Percentiles rank a stretch among this genome's conserved stretches.
Evolutionary conservation across 2,888 invertebrate genomes (phyloP).

Genomic region (Macrophya annulata): DNA sequence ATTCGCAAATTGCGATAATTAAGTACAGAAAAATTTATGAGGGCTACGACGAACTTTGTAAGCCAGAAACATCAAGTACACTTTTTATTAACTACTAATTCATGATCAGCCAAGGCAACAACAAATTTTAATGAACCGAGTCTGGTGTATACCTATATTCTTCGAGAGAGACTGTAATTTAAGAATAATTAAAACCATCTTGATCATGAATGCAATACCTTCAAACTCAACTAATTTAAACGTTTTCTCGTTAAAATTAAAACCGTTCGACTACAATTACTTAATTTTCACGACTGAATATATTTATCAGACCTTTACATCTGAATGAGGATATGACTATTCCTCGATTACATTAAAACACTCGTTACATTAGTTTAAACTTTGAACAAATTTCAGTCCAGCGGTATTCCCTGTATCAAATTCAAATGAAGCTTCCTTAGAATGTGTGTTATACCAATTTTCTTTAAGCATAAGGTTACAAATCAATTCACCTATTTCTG

Average conservation of each 20-base stretch:
- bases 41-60: not conserved
- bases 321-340: not conserved
- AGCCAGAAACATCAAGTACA: not conserved
- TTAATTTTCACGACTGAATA: not conserved
- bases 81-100: not conserved
- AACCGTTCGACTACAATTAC: not conserved
- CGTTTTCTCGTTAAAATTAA: not conserved
- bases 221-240: constrained; percentile 16
- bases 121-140: not conserved
- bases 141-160: too few species aligned
- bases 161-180: not conserved
- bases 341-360: not conserved
- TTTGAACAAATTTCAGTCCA: not conserved
- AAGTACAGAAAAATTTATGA: not conserved
- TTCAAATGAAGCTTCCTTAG: too few species aligned
- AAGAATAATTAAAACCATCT: constrained; percentile 2
- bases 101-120: not conserved
- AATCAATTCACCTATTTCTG: not conserved
- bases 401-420: not conserved
- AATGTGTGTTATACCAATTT: not conserved
- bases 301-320: not conserved
- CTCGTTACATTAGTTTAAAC: not conserved
- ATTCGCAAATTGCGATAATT: not conserved
- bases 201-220: constrained; percentile 7
- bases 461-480: not conserved